phyloP scores from a whole-genome alignment of 92 coral and sea anemone genomes.

The Phenganax marumi region DNA sequence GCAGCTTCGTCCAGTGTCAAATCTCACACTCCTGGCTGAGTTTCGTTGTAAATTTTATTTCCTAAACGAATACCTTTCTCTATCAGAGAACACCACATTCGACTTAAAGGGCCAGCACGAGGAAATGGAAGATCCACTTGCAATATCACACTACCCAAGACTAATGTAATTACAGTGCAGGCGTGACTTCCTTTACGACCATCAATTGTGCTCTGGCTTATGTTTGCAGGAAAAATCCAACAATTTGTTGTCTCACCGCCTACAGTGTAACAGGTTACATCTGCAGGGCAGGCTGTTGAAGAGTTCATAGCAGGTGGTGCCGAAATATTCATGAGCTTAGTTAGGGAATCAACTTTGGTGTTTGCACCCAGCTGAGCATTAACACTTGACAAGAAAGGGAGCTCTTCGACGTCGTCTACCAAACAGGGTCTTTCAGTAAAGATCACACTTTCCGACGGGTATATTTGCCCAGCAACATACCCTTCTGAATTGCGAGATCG shows the following conservation, averaged over 20 bases:
- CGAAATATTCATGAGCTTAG: not conserved
- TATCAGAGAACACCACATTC: conserved; percentile 22
- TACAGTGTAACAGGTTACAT: not conserved
- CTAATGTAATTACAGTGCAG: conserved; percentile 31
- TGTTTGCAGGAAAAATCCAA: conserved; percentile 19
- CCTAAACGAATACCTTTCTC: conserved; percentile 28
- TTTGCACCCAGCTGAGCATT: too few species aligned
- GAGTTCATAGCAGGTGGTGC: too few species aligned
- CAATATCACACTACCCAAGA: not conserved
- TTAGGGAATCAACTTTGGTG: too few species aligned
- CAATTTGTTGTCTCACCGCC: conserved; percentile 6
- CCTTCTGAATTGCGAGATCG: too few species aligned
- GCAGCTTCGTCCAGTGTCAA: not conserved
- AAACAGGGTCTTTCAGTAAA: too few species aligned
- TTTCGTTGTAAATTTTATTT: conserved; percentile 5
- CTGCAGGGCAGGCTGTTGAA: not conserved
- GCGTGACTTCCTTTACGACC: conserved; percentile 29
- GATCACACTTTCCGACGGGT: too few species aligned
- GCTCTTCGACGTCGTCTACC: too few species aligned
- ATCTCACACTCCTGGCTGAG: not conserved
- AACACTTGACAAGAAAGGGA: too few species aligned
- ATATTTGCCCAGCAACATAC: too few species aligned
- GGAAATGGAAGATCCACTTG: conserved; percentile 12
- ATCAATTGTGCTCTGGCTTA: conserved; percentile 20
- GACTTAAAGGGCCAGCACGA: conserved; percentile 8